Conservation (phyloP, 2,113 vertebrate species). For the Cygnus buccinator region DNA sequence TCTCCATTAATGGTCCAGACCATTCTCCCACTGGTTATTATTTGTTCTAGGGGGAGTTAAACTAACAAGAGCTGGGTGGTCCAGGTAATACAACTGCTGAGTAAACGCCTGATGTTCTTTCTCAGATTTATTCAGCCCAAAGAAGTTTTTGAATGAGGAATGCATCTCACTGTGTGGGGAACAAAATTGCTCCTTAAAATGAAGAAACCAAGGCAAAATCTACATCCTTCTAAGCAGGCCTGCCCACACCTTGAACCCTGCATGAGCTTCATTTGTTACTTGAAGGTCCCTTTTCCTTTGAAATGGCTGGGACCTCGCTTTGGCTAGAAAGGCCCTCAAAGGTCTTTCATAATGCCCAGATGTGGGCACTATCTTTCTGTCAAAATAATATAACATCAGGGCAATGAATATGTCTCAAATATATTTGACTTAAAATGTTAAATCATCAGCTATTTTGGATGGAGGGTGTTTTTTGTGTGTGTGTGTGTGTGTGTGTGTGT, state of each 20-base stretch:
- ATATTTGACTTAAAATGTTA: not conserved
- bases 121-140: not conserved
- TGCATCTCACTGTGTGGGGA: not conserved
- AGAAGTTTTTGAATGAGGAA: not conserved
- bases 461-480: not conserved
- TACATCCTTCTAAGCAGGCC: not conserved
- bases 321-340: not conserved
- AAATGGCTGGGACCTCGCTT: not conserved
- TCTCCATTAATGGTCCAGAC: not conserved
- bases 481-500: not conserved
- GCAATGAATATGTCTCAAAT: not conserved
- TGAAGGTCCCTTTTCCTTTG: not conserved
- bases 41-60: not conserved
- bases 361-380: not conserved
- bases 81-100: not conserved
- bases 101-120: not conserved
- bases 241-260: not conserved
- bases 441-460: not conserved
- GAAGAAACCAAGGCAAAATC: not conserved
- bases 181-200: not conserved
- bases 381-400: not conserved
- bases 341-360: not conserved
- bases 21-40: not conserved
- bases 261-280: not conserved
- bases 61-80: slow-evolving; percentile 29